A percentile compares a stretch with the other conserved stretches of the same genome.
These are phyloP conservation scores for Oncorhynchus gorbuscha DNA, from an alignment of 2,113 vertebrate species.

Conservation along the genomic window DNA sequence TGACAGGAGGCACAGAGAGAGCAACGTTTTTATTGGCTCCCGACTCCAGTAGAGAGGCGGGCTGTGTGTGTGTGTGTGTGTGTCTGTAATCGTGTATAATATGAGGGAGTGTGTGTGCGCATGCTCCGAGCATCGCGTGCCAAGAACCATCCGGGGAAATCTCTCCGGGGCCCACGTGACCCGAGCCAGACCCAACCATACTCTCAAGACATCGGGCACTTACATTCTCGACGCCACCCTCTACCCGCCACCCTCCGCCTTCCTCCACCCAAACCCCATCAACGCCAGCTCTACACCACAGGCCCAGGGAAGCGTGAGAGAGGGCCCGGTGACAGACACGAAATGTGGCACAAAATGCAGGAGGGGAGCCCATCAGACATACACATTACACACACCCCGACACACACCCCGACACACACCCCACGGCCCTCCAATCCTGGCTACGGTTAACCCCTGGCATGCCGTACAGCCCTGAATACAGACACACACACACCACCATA, in stretches of 20 bases:
- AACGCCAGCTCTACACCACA: slow-evolving; percentile 37
- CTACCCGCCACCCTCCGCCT: not conserved
- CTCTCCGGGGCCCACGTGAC: slow-evolving; percentile 55
- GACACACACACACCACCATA: slow-evolving; percentile 42
- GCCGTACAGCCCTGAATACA: not conserved
- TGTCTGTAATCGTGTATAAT: not conserved
- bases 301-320: slow-evolving; percentile 81
- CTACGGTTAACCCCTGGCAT: not conserved
- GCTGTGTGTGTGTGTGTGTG: slow-evolving; percentile 3
- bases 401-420: slow-evolving; percentile 5
- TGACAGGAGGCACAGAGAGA: not conserved
- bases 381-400: not conserved
- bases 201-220: slow-evolving; percentile 64
- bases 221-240: slow-evolving; percentile 53
- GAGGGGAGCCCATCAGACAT: slow-evolving; percentile 47
- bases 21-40: not conserved
- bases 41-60: not conserved
- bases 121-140: slow-evolving; percentile 68
- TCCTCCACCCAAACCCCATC: slow-evolving; percentile 53
- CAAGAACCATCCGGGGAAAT: slow-evolving; percentile 66
- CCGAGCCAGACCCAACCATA: slow-evolving; percentile 39
- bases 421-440: not conserved
- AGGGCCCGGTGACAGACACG: slow-evolving; percentile 64
- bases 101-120: slow-evolving; percentile 1
- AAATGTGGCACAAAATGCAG: slow-evolving; percentile 77